Base-by-base conservation (phyloP, 2,888 invertebrate genomes). In the Drosophila acutilabella region DNA sequence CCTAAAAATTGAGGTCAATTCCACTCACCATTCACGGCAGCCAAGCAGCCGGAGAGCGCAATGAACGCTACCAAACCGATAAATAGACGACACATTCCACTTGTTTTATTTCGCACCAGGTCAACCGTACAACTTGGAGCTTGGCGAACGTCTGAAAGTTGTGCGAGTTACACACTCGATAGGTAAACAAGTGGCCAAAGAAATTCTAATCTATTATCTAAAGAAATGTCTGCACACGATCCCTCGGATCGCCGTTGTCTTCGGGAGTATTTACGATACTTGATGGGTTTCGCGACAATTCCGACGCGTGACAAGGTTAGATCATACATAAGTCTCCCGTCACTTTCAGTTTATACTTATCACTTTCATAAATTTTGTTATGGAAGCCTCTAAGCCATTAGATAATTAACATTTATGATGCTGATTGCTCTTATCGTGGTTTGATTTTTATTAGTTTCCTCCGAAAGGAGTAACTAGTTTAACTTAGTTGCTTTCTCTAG, bases 11-110 rank as follows among this genome's bases (percentile, higher is more conserved):
- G 20, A 40, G 75, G 75, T 65, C 78, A 64, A 7, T 11, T 45
- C 54, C 23, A 80, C 89, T 83, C 56, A 84, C 84, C 84, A 48
- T 64, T 69, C 14, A 88, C 84, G 40, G 62, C 65, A 40, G 56
- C 60, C 30, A 54, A 62, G 40, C 73, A 62, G 40, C 73, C 52
- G 53, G 59, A 58, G 47, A 83, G 61, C 18, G 62, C 70, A 42
- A 88, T 41, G 18, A 88, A 64, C 48, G 65, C 60, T 8, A 68
- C 44, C 26, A 56, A 52, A 57, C 61, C 70, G 66, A 73, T 74
- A 56, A 73, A 42, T 44, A 71, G 60, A 57, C 89, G 70, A 59
- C 36, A 30, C 84, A 84, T 84, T 71, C 47, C 71, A 53, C 36
- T 36, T 36, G 33, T 33, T 36, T 36, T 36, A 2, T 36, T 36